Conservation (phyloP, 2,797 vertebrate genomes). For the Toxotes lorentzi region DNA sequence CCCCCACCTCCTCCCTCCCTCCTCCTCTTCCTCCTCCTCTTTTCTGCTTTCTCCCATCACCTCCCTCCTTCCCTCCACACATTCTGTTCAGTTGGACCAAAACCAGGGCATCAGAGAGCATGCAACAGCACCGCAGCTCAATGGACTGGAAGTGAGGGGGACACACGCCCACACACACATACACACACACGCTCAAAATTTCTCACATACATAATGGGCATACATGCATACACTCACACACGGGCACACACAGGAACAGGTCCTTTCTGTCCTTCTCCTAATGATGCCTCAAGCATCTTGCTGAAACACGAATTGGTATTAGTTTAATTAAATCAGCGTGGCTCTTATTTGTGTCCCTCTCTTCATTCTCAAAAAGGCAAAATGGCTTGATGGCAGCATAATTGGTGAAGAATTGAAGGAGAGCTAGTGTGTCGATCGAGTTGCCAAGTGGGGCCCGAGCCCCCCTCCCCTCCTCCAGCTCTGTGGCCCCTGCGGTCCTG, state of each 20-base stretch:
- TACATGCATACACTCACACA: conserved; percentile 47
- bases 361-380: conserved; percentile 71
- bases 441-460: conserved; percentile 41
- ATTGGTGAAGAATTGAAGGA: conserved; percentile 81
- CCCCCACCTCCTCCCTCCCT: conserved; percentile 63
- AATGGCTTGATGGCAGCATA: conserved; percentile 82
- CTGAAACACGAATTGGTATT: conserved; percentile 77
- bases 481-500: conserved; percentile 1
- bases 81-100: conserved; percentile 78
- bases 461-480: not conserved
- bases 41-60: conserved; percentile 69
- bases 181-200: conserved; percentile 43
- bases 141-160: conserved; percentile 64
- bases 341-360: conserved; percentile 75
- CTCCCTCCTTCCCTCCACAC: conserved; percentile 63
- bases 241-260: conserved; percentile 30
- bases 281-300: conserved; percentile 74
- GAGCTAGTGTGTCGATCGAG: conserved; percentile 40
- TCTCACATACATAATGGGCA: conserved; percentile 65
- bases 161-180: conserved; percentile 47
- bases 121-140: conserved; percentile 54
- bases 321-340: conserved; percentile 83
- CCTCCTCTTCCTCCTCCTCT: conserved; percentile 57
- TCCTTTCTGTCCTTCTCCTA: conserved; percentile 57
- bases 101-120: conserved; percentile 69